Base-by-base conservation (phyloP, 2,113 vertebrate species). In the Aplodontia rufa region DNA sequence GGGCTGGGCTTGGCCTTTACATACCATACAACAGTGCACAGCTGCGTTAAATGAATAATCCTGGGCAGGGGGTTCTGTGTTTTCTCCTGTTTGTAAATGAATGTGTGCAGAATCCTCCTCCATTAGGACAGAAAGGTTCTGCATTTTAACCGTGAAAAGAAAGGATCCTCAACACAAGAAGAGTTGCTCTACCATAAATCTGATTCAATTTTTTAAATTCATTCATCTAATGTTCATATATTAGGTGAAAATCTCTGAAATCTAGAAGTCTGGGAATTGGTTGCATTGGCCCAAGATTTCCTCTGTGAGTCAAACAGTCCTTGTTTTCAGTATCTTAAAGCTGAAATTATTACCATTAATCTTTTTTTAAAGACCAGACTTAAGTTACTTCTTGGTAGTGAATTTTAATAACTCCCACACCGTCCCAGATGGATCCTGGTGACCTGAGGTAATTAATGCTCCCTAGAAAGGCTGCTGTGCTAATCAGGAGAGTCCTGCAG, bases 241-340 rank as follows among this genome's bases (percentile, higher is more conserved):
- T 69, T 47, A 45, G 22, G 71, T 26, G 62, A 49, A 81, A 69
- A 87, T 1, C 40, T 13, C 6, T 19, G 7, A 37, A 84, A 82
- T 60, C 58, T 12, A 28, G 30, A 45, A 71, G 82, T 51, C 55
- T 82, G 72, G 53, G 55, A 78, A 68, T 92, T 35, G 71, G 72
- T 62, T 40, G 0, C 17, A 6, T 28, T 14, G 7, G 32, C 95
- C 93, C 45, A 74, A 75, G 72, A 71, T 62, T 66, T 87, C 42
- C 84, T 79, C 32, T 87, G 86, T 66, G 62, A 80, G 55, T 90
- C 74, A 64, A 53, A 58, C 91, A 92, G 82, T 49, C 47, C 85
- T 83, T 81, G 88, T 96, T 94, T 96, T 90, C 84, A 47, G 69
- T 88, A 53, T 68, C 79, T 92, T 87, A 95, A 82, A 64, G 35